Percentiles rank a stretch among this genome's conserved stretches.
Evolutionary conservation across 2,888 invertebrate species (phyloP).

Genomic region (Dynastes hyllus): DNA sequence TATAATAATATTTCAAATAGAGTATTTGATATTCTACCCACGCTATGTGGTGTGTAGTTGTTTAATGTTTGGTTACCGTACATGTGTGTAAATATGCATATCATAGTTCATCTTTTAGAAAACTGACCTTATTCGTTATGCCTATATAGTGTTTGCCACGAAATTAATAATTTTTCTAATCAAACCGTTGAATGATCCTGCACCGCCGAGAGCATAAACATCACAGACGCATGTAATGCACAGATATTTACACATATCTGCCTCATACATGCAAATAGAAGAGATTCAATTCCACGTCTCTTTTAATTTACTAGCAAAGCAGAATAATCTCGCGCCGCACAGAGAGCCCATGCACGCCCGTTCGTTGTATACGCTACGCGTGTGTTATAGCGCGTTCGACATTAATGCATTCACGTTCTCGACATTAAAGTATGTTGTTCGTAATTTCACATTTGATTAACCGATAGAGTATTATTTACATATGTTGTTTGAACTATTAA

Average conservation of each 20-base stretch:
- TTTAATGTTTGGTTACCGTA: too few relatives aligned
- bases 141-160: too few relatives aligned
- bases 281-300: constrained; percentile 26
- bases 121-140: too few relatives aligned
- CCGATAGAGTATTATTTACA: constrained; percentile 60
- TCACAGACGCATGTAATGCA: not conserved
- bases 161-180: not conserved
- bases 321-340: not conserved
- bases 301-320: constrained; percentile 30
- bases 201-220: not conserved
- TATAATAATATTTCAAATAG: too few relatives aligned
- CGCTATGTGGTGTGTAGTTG: too few relatives aligned
- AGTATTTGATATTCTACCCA: too few relatives aligned
- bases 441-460: constrained; percentile 55
- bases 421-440: constrained; percentile 48
- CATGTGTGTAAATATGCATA: too few relatives aligned
- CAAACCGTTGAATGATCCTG: not conserved
- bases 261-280: constrained; percentile 17
- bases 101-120: too few relatives aligned
- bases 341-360: not conserved
- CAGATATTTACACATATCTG: not conserved
- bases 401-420: constrained; percentile 46
- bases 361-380: not conserved
- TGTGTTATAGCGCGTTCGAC: constrained; percentile 22
- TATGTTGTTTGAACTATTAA: constrained; percentile 57